These are phyloP conservation scores for Busseola fusca DNA, from an alignment of 2,888 invertebrate genomes.

Conservation along the genomic window DNA sequence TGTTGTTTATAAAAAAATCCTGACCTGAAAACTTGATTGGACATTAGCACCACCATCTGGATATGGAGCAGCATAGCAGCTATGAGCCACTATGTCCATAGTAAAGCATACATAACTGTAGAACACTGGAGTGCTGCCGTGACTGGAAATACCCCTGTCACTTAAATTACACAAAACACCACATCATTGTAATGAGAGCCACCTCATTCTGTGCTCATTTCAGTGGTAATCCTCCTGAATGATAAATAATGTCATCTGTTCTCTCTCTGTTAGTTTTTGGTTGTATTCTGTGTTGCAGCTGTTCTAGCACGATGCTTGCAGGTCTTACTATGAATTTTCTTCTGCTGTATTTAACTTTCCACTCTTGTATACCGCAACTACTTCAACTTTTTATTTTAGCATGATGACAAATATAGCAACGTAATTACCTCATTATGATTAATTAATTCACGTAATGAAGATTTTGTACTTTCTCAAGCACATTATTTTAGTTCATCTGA, in stretches of 20 bases:
- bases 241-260: slow-evolving; percentile 49
- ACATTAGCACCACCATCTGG: slow-evolving; percentile 86
- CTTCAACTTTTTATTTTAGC: slow-evolving; percentile 40
- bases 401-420: slow-evolving; percentile 48
- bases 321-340: slow-evolving; percentile 56
- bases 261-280: slow-evolving; percentile 57
- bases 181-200: slow-evolving; percentile 55
- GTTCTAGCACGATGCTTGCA: slow-evolving; percentile 52
- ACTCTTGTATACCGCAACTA: slow-evolving; percentile 56
- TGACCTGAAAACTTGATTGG: slow-evolving; percentile 89
- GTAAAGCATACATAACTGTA: slow-evolving; percentile 69
- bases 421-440: slow-evolving; percentile 22
- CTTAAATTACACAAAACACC: slow-evolving; percentile 59
- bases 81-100: slow-evolving; percentile 72
- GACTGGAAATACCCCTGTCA: slow-evolving; percentile 60
- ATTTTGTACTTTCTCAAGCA: slow-evolving; percentile 21
- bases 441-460: slow-evolving; percentile 35
- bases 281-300: slow-evolving; percentile 55
- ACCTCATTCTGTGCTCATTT: slow-evolving; percentile 57
- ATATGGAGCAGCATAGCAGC: slow-evolving; percentile 74
- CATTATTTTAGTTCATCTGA: slow-evolving; percentile 24
- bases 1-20: slow-evolving; percentile 73
- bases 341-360: slow-evolving; percentile 56
- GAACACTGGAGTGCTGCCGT: slow-evolving; percentile 57
- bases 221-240: slow-evolving; percentile 58